phyloP scores from a whole-genome alignment of 2,113 vertebrate genomes.

The Pholis gunnellus region DNA sequence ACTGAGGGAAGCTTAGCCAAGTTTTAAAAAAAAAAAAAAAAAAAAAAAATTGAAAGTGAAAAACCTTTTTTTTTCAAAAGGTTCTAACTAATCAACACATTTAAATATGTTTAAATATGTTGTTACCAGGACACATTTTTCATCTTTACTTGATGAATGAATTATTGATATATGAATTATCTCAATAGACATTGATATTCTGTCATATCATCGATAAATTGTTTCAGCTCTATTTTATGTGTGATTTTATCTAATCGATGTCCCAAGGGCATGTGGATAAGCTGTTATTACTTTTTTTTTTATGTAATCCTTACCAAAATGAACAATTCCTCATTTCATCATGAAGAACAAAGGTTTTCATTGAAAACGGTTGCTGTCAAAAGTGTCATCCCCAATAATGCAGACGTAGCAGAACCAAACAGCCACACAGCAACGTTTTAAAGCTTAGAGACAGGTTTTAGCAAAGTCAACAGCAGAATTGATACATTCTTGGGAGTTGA shows the following conservation, averaged over 20 bases:
- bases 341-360: conserved; percentile 2
- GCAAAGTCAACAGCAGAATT: conserved; percentile 20
- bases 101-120: neutral
- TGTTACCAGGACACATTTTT: neutral
- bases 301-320: neutral
- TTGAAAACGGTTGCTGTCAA: conserved; percentile 1
- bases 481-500: conserved; percentile 21
- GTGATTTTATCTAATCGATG: neutral
- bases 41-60: neutral
- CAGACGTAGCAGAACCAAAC: neutral
- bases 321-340: neutral
- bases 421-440: neutral
- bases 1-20: neutral
- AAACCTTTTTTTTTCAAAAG: too few relatives aligned
- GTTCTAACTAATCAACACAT: neutral
- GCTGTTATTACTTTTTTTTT: neutral
- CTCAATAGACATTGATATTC: neutral
- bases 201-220: neutral
- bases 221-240: neutral
- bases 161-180: neutral
- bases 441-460: neutral
- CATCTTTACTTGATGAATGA: neutral
- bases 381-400: conserved; percentile 4
- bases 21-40: neutral
- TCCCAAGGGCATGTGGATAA: neutral